Evolutionary conservation across 2,888 invertebrate species (phyloP), one percentile per base, ranked within the genome.

Genomic region (Lordiphosa fenestrarum): DNA sequence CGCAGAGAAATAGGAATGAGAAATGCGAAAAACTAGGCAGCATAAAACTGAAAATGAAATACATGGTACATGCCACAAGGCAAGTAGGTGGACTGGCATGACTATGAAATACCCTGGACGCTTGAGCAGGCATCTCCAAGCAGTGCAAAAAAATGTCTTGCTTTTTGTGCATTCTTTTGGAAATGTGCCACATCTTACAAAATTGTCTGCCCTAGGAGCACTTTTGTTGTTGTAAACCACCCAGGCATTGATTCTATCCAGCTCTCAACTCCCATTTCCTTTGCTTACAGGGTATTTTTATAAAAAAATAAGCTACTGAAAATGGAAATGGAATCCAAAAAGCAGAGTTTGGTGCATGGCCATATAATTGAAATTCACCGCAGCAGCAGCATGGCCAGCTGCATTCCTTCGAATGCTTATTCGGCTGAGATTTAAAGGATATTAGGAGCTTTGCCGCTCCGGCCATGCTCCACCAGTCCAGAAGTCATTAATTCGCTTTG

Each of bases 291-390:
- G 23, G 23, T 25, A 25, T 25, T 46, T 40, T 44, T 55, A 40
- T 55, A 40, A 56, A 44, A 23, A 38, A 44, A 37, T 42, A 55
- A 47, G 47, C 37, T 39, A 42, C 19, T 19, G 57, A 59, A 61
- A 61, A 58, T 44, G 67, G 53, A 66, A 60, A 62, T 61, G 64
- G 51, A 50, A 57, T 59, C 37, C 54, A 38, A 47, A 38, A n/a
- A 19, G 37, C 30, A 47, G 63, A 41, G 55, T 49, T 49, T 44
- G 7, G 55, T 3, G 15, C 15, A 10, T n/a, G 35, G 33, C 15
- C 65, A 67, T 67, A 80, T 82, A 82, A 78, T 82, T 82, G 83
- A 78, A 78, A 82, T 78, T 73, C 75, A 59, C 71, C 78, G 62
- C 82, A 70, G 54, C 33, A 13, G 41, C n/a, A n/a, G n/a, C n/a